Conservation (phyloP, 2,797 vertebrate genomes). For the Balearica regulorum region DNA sequence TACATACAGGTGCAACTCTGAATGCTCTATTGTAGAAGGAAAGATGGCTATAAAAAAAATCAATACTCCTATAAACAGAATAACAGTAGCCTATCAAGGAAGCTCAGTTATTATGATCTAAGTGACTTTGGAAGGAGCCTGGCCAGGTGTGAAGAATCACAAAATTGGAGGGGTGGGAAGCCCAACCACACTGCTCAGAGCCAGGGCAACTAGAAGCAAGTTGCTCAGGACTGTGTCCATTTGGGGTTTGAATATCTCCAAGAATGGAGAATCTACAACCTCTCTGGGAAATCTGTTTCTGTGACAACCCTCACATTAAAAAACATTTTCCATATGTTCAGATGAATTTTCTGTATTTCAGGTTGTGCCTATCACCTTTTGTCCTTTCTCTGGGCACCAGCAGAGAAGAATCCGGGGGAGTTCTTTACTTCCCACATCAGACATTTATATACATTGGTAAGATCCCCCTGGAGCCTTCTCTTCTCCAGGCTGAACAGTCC, state of each 20-base stretch:
- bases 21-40: background rate
- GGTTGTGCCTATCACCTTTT: rapidly evolving
- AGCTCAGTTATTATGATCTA: background rate
- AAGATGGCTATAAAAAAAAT: background rate
- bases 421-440: background rate
- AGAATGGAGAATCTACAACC: background rate
- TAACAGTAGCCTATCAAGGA: background rate
- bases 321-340: background rate
- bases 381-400: background rate
- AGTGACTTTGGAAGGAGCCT: background rate
- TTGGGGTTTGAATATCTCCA: background rate
- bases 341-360: background rate
- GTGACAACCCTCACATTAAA: background rate
- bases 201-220: background rate
- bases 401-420: background rate
- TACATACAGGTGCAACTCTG: background rate
- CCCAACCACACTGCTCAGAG: background rate
- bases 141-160: background rate
- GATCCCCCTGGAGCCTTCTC: background rate
- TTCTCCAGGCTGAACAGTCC: background rate
- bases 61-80: background rate
- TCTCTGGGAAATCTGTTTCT: background rate
- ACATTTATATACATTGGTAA: background rate
- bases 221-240: background rate
- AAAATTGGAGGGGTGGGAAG: background rate